Evolutionary conservation across 2,797 vertebrate genomes (phyloP).

Genomic region (Trichosurus vulpecula): DNA sequence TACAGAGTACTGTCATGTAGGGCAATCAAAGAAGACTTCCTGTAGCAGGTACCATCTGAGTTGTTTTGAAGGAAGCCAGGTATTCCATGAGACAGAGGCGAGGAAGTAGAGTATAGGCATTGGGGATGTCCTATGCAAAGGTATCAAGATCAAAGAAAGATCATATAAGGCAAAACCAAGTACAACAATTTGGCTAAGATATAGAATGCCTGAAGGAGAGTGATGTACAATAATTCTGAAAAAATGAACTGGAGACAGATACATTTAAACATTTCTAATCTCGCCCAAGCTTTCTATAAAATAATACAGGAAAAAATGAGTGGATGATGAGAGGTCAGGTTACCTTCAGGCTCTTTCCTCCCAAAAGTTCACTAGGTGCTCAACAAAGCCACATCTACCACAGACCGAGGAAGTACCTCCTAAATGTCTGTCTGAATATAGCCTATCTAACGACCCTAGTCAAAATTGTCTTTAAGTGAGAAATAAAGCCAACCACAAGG

Average conservation of each 20-base stretch:
- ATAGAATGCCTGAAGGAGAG: background rate
- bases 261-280: conserved; percentile 44
- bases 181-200: background rate
- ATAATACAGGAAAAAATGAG: conserved; percentile 11
- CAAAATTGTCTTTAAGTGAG: conserved; percentile 81
- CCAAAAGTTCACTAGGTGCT: conserved; percentile 87
- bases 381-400: conserved; percentile 89
- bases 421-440: conserved; percentile 91
- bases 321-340: accelerated
- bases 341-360: conserved; percentile 82
- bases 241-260: background rate
- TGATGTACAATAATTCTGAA: background rate
- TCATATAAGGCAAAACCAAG: background rate
- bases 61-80: background rate
- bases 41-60: background rate
- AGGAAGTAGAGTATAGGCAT: background rate
- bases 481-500: conserved; percentile 91
- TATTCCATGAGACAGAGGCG: background rate
- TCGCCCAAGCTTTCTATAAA: conserved; percentile 24
- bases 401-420: conserved; percentile 88
- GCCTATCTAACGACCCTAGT: conserved; percentile 87
- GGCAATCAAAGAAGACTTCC: background rate
- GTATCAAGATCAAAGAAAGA: background rate
- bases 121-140: background rate
- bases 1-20: background rate